A percentile compares a stretch with the other conserved stretches of the same genome.
phyloP scores from a whole-genome alignment of 2,888 invertebrate species.

The Drosophila kambysellisi region DNA sequence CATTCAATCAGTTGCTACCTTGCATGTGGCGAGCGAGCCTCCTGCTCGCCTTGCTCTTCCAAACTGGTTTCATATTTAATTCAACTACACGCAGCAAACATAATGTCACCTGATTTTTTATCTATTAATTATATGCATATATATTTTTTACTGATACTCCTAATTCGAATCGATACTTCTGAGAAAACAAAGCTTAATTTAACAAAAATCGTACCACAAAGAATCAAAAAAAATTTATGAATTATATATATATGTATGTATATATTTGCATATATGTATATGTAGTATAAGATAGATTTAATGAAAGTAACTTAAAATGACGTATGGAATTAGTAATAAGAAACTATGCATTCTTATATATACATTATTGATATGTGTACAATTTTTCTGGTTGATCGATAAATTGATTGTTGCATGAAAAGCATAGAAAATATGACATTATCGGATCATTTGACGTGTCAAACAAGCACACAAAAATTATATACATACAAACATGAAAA shows the following conservation, averaged over 20 bases:
- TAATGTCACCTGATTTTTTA: constrained; percentile 7
- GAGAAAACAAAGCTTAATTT: constrained; percentile 3
- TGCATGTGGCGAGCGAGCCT: constrained; percentile 48
- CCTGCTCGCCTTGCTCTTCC: constrained; percentile 55
- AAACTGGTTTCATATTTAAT: constrained; percentile 20
- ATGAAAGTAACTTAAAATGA: background rate
- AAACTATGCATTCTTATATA: constrained; percentile 6
- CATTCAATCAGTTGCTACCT: constrained; percentile 9
- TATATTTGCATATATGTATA: background rate
- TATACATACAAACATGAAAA: constrained; percentile 5
- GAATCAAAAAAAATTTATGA: background rate
- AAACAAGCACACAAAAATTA: constrained; percentile 6
- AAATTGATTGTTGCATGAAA: constrained; percentile 30
- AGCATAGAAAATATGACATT: constrained; percentile 10
- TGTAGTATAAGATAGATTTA: background rate
- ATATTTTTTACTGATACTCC: background rate
- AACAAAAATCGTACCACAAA: background rate
- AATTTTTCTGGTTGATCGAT: constrained; percentile 9
- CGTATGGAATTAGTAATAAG: background rate
- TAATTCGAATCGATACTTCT: background rate
- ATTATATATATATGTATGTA: background rate
- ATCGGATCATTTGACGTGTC: constrained; percentile 20
- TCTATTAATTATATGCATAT: background rate
- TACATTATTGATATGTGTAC: constrained; percentile 15
- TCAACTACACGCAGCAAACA: background rate